Conservation (phyloP, 2,797 vertebrate genomes). For the Gambelia wislizenii region DNA sequence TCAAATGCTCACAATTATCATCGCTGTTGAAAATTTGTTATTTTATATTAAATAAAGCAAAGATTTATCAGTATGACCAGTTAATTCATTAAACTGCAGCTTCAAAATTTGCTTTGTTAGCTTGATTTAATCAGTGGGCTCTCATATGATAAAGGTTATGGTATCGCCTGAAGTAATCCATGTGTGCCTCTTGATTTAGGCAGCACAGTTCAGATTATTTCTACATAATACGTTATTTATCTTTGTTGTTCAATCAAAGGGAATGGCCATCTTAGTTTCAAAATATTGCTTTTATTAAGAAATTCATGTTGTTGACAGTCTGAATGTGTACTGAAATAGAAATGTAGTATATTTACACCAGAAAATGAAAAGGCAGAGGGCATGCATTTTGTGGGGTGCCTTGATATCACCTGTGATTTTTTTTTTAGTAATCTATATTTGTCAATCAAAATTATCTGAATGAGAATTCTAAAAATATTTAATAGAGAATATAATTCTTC, state of each 20-base stretch:
- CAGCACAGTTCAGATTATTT: conserved; percentile 22
- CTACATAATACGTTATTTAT: background rate
- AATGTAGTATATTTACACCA: background rate
- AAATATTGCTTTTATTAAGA: background rate
- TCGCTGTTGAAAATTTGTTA: background rate
- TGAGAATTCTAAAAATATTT: background rate
- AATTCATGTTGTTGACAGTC: background rate
- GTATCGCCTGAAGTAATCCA: background rate
- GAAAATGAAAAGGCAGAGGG: background rate
- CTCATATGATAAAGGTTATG: background rate
- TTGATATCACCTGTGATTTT: background rate
- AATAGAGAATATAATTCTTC: background rate
- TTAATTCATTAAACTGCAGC: background rate
- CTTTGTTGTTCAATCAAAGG: background rate
- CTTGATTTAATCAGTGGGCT: conserved; percentile 3
- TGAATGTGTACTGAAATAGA: background rate
- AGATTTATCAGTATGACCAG: background rate
- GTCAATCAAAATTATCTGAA: conserved; percentile 4
- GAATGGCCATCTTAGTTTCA: background rate
- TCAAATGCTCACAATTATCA: background rate
- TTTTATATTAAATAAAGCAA: background rate
- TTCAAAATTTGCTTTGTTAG: conserved; percentile 2
- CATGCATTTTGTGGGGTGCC: background rate
- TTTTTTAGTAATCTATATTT: background rate
- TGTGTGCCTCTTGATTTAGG: background rate